Base-by-base conservation (phyloP, 2,797 vertebrate species). In the Helicolenus hilgendorfi region DNA sequence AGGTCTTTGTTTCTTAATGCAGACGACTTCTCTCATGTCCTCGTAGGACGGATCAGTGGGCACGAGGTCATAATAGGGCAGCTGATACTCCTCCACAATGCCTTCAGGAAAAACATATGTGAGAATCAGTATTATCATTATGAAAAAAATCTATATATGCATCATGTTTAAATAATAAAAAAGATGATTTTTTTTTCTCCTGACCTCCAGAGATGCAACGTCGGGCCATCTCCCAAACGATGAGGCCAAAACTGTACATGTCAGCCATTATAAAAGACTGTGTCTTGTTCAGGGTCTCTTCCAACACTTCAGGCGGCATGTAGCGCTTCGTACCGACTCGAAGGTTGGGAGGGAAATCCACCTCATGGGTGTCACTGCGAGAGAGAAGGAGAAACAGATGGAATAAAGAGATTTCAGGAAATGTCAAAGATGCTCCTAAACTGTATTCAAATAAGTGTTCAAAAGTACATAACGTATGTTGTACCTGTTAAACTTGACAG, bases 191-290 rank as follows among this genome's bases (percentile, higher is more conserved):
- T 22, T 1, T 36, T 65, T 38, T 36, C 4, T 36, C 4, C 92
- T 97, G 89, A 99, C 99, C 99, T 97, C 98, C 98, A 14, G 98
- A 98, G 81, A 98, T 97, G 83, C 99, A 99, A 91, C 98, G 97
- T 77, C 98, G 97, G 1, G 98, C 97, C 79, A 99, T 97, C 96
- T 99, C 99, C 99, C 99, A 99, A 24, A 99, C 96, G 89, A 99
- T 99, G 72, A 99, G 98, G 60, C 99, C 98, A 72, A 99, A 99
- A 84, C 99, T 99, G 90, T 99, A 99, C 98, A 99, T 99, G 95
- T 99, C 99, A 0, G 99, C 99, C 98, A 98, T 99, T 94, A 99
- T 99, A 85, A 99, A 99, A 0, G 98, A 99, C 95, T 99, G 99
- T 81, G 97, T 98, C 70, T 98, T 97, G 76, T 99, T 99, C 89